A percentile compares a stretch with the other conserved stretches of the same genome.
These are phyloP conservation scores for Phymorhynchus buccinoides DNA, from an alignment of 1,140 invertebrate species.

Conservation along the genomic window DNA sequence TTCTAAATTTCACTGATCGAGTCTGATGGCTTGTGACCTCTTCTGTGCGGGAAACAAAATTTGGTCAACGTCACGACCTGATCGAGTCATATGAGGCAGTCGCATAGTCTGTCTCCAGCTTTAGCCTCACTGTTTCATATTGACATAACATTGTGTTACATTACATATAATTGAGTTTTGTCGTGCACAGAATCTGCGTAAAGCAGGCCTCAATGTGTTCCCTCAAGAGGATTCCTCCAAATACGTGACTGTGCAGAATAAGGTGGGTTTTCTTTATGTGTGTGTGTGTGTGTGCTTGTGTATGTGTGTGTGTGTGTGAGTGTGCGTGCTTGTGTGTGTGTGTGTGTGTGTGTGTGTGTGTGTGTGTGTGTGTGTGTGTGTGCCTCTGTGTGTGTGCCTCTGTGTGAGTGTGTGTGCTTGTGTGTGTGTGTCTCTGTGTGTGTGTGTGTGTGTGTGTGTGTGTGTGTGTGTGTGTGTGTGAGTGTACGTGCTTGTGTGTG, in stretches of 20 bases:
- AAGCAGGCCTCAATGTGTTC: too few species aligned
- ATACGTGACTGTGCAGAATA: neutral
- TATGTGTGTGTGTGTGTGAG: neutral
- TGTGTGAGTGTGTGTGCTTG: neutral
- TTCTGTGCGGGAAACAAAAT: too few species aligned
- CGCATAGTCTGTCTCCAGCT: too few species aligned
- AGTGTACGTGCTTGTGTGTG: neutral
- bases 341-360: neutral
- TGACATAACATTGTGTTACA: too few species aligned
- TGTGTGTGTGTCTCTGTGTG: neutral
- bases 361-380: neutral
- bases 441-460: neutral
- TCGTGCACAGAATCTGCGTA: too few species aligned
- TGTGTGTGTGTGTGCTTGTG: constrained; percentile 1
- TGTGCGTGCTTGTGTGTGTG: neutral
- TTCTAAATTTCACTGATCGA: too few species aligned
- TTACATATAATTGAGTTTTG: too few species aligned
- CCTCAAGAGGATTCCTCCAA: too few species aligned
- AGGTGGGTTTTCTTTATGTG: neutral
- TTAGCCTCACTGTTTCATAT: too few species aligned
- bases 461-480: neutral
- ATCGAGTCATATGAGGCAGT: too few species aligned
- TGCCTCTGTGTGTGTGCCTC: neutral
- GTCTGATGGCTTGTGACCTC: too few species aligned
- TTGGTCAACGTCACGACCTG: too few species aligned